A percentile compares a stretch with the other conserved stretches of the same genome.
phyloP scores from a whole-genome alignment of 2,888 invertebrate species.

The Torymus tubicola region DNA sequence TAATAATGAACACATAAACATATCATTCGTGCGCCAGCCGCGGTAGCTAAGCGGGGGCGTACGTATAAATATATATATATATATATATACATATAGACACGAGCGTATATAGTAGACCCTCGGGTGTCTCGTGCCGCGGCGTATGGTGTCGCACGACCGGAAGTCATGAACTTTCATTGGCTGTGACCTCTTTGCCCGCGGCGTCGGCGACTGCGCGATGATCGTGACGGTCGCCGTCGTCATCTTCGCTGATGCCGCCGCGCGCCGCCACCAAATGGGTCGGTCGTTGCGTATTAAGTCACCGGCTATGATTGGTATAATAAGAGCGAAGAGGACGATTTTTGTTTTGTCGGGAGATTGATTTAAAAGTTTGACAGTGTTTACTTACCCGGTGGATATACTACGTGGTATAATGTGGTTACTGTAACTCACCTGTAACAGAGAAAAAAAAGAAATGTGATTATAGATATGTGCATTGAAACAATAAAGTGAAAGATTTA shows the following conservation, averaged over 20 bases:
- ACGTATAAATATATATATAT: too few species aligned
- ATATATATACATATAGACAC: too few species aligned
- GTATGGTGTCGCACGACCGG: constrained; percentile 62
- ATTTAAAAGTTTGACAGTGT: too few species aligned
- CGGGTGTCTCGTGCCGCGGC: constrained; percentile 4
- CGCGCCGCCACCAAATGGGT: constrained; percentile 65
- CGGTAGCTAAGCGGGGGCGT: too few species aligned
- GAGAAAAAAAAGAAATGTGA: background rate
- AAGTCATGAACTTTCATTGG: constrained; percentile 70
- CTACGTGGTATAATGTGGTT: too few species aligned
- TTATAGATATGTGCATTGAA: too few species aligned
- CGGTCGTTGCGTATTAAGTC: constrained; percentile 56
- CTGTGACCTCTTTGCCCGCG: constrained; percentile 67
- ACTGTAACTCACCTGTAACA: constrained; percentile 31
- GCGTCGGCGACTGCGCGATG: constrained; percentile 40
- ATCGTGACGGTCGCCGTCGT: constrained; percentile 62
- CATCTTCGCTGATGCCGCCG: constrained; percentile 62
- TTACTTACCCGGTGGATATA: background rate
- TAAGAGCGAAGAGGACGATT: too few species aligned
- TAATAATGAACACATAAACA: too few species aligned
- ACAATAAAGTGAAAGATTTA: too few species aligned
- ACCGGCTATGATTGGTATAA: too few species aligned
- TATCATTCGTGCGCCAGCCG: too few species aligned
- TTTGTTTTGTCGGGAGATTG: too few species aligned
- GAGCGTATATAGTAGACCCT: background rate